Percentiles rank a stretch among this genome's conserved stretches.
Conservation (phyloP, 2,113 vertebrate genomes). For the Gorsachius goisagi region DNA sequence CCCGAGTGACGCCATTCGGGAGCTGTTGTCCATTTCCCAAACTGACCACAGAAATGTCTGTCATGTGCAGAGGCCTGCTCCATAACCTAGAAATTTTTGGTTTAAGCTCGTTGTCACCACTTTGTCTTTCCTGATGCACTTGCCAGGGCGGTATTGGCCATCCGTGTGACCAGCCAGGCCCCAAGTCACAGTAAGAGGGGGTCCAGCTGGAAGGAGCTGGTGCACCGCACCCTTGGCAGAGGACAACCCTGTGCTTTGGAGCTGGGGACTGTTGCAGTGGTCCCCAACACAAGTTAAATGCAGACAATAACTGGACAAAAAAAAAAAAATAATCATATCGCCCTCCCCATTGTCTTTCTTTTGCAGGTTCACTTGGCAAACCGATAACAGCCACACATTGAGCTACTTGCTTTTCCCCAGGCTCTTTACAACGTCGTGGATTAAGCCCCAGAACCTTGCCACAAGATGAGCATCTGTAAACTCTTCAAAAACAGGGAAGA, state of each 20-base stretch:
- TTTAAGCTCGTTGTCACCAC: not conserved
- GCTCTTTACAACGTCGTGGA: too few relatives aligned
- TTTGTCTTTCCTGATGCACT: not conserved
- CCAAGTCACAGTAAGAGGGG: not conserved
- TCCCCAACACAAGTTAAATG: not conserved
- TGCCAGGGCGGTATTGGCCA: not conserved
- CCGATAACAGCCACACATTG: fast-evolving
- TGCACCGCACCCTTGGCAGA: too few relatives aligned
- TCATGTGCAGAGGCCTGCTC: not conserved
- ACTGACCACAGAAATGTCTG: not conserved
- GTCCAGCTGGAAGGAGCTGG: not conserved
- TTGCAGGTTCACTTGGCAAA: not conserved
- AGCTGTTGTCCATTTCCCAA: not conserved
- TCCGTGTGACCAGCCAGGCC: fast-evolving
- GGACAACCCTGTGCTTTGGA: not conserved
- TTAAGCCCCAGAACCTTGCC: not conserved
- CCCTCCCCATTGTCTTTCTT: not conserved
- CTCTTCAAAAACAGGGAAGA: not conserved
- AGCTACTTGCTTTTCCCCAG: not conserved
- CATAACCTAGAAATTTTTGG: not conserved
- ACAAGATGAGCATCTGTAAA: not conserved
- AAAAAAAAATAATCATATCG: too few relatives aligned
- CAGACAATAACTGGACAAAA: not conserved
- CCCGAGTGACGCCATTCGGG: not conserved
- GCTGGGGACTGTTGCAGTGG: not conserved